Evolutionary conservation across 1,140 invertebrate genomes (phyloP).

Genomic region (Euwallacea fornicatus): DNA sequence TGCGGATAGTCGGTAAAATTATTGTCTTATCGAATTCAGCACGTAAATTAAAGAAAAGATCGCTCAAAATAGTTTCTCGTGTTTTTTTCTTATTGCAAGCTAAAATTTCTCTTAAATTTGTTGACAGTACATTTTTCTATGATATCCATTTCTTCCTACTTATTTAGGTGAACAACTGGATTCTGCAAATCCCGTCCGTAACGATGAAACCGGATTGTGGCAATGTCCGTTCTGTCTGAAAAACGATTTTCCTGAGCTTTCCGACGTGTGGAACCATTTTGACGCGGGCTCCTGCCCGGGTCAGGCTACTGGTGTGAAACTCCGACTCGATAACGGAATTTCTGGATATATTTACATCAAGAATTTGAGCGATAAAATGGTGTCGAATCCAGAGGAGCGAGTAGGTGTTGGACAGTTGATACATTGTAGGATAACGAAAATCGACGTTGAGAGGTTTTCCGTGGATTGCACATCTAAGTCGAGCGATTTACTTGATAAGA

Average conservation of each 20-base stretch:
- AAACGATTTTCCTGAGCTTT: slow-evolving; percentile 92
- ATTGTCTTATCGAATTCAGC: no score
- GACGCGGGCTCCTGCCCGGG: slow-evolving; percentile 94
- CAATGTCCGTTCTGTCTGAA: slow-evolving; percentile 97
- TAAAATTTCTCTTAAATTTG: no score
- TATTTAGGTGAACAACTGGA: slow-evolving; percentile 79
- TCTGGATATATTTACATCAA: slow-evolving; percentile 94
- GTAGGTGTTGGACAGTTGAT: slow-evolving; percentile 86
- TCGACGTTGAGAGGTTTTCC: slow-evolving; percentile 92
- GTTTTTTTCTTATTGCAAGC: no score
- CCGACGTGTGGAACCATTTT: slow-evolving; percentile 98
- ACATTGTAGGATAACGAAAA: slow-evolving; percentile 92
- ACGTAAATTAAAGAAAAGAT: no score
- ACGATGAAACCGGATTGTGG: slow-evolving; percentile 93
- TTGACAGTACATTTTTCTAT: no score
- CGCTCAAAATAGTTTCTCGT: no score
- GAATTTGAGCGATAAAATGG: slow-evolving; percentile 92
- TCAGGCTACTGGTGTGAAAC: slow-evolving; percentile 87
- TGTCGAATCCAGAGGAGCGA: slow-evolving; percentile 89
- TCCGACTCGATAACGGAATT: slow-evolving; percentile 91
- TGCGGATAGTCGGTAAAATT: no score
- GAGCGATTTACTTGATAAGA: slow-evolving; percentile 89
- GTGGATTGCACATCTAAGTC: slow-evolving; percentile 93
- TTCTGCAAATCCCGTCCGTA: slow-evolving; percentile 91
- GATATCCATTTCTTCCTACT: neutral